These are phyloP conservation scores for Pangasianodon gigas DNA, from an alignment of 2,113 vertebrate species.

Conservation along the genomic window DNA sequence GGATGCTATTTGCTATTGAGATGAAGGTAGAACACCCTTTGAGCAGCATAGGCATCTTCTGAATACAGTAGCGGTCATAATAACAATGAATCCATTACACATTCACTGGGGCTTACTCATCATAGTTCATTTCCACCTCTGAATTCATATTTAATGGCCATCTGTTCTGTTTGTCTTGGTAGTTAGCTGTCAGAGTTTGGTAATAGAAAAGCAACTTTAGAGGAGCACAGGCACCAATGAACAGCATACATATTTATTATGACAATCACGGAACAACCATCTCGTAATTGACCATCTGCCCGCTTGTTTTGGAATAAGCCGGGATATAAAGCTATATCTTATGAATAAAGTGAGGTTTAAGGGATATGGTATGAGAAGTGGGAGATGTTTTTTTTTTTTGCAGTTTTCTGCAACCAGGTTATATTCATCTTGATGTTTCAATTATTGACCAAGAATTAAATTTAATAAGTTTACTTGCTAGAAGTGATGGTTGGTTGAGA, in stretches of 20 bases:
- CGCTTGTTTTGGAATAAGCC: slow-evolving; percentile 54
- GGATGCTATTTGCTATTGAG: not conserved
- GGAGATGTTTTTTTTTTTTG: not conserved
- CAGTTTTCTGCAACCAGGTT: slow-evolving; percentile 9
- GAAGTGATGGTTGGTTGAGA: not conserved
- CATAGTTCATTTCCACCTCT: slow-evolving; percentile 21
- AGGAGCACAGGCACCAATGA: slow-evolving; percentile 39
- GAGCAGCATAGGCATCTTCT: slow-evolving; percentile 14
- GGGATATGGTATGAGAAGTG: slow-evolving; percentile 24
- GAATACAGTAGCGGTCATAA: slow-evolving; percentile 36
- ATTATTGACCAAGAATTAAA: slow-evolving; percentile 13
- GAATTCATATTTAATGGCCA: slow-evolving; percentile 49
- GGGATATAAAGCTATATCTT: slow-evolving; percentile 27
- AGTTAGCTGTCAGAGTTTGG: slow-evolving; percentile 46
- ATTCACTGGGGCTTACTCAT: slow-evolving; percentile 38
- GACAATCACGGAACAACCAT: slow-evolving; percentile 38
- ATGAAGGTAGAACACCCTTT: slow-evolving; percentile 23
- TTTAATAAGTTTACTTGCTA: not conserved
- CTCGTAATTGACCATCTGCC: slow-evolving; percentile 56
- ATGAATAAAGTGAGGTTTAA: slow-evolving; percentile 50
- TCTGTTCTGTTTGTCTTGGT: slow-evolving; percentile 50
- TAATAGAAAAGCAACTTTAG: slow-evolving; percentile 45
- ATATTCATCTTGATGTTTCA: not conserved
- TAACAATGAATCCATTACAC: slow-evolving; percentile 38
- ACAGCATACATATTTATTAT: slow-evolving; percentile 47